A percentile compares a stretch with the other conserved stretches of the same genome.
Conservation (phyloP, 2,888 invertebrate genomes). For the Dryadula phaetusa region DNA sequence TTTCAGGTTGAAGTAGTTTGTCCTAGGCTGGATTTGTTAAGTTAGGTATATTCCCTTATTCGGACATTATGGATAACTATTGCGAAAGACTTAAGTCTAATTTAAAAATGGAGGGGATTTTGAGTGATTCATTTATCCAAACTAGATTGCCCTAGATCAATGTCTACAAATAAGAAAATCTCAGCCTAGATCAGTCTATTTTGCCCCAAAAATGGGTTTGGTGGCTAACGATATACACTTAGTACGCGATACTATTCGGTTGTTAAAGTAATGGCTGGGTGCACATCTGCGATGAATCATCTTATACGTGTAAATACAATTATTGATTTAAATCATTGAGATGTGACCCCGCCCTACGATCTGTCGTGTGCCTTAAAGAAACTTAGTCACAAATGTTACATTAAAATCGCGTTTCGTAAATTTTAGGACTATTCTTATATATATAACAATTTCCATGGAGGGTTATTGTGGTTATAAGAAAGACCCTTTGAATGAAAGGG, state of each 20-base stretch:
- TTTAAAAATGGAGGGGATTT: not conserved
- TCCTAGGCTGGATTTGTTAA: not conserved
- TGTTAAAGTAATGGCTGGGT: conserved; percentile 24
- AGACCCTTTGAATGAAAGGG: not conserved
- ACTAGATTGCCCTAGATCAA: not conserved
- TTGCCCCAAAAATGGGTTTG: not conserved
- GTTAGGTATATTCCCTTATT: not conserved
- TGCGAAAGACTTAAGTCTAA: not conserved
- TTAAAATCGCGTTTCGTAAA: conserved; percentile 8
- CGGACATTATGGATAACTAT: not conserved
- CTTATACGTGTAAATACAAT: conserved; percentile 6
- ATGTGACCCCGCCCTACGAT: conserved; percentile 23
- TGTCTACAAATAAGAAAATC: not conserved
- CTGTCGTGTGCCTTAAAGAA: conserved; percentile 38
- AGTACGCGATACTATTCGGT: conserved; percentile 17
- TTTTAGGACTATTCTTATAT: conserved; percentile 14
- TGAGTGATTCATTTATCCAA: no score
- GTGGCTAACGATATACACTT: not conserved
- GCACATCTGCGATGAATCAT: conserved; percentile 16
- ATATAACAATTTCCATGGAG: conserved; percentile 18
- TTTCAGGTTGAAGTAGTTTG: not conserved
- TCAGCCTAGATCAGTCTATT: not conserved
- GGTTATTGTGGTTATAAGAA: not conserved
- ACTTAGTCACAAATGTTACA: conserved; percentile 34
- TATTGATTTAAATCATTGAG: not conserved